Evolutionary conservation across 1,140 invertebrate genomes (phyloP).

Genomic region (Piezodorus guildinii): DNA sequence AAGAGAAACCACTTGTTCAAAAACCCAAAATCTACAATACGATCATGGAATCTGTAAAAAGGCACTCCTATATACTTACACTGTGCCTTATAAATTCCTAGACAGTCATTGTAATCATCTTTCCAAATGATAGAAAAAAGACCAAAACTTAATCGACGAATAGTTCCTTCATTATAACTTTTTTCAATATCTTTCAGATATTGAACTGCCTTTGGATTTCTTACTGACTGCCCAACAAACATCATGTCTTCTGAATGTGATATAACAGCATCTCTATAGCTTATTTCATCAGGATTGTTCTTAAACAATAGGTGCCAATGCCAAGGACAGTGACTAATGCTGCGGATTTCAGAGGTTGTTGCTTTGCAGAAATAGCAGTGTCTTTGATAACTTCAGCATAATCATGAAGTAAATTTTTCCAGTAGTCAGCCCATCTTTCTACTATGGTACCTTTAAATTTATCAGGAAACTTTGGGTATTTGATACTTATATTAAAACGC

Average conservation of each 20-base stretch:
- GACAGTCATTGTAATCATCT: slow-evolving; percentile 50
- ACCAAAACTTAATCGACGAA: slow-evolving; percentile 53
- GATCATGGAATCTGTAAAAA: slow-evolving; percentile 44
- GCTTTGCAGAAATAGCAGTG: slow-evolving; percentile 42
- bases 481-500: background rate
- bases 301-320: slow-evolving; percentile 35
- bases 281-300: slow-evolving; percentile 52
- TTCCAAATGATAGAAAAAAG: slow-evolving; percentile 63
- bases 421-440: slow-evolving; percentile 50
- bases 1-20: slow-evolving; percentile 61
- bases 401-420: slow-evolving; percentile 46
- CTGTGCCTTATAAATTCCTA: slow-evolving; percentile 54
- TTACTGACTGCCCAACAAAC: slow-evolving; percentile 48
- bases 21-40: slow-evolving; percentile 67
- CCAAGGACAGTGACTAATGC: slow-evolving; percentile 37
- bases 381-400: slow-evolving; percentile 46
- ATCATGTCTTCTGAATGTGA: slow-evolving; percentile 47
- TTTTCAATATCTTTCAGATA: slow-evolving; percentile 50
- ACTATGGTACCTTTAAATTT: slow-evolving; percentile 45
- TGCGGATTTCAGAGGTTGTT: slow-evolving; percentile 42
- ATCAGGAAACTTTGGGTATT: slow-evolving; percentile 17
- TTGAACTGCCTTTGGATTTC: slow-evolving; percentile 50
- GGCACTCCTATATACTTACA: slow-evolving; percentile 57
- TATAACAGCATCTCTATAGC: slow-evolving; percentile 46
- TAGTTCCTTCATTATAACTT: slow-evolving; percentile 50